Evolutionary conservation across 2,113 vertebrate genomes (phyloP), one percentile per base, ranked within the genome.

Genomic region (Neodon shergylaensis): DNA sequence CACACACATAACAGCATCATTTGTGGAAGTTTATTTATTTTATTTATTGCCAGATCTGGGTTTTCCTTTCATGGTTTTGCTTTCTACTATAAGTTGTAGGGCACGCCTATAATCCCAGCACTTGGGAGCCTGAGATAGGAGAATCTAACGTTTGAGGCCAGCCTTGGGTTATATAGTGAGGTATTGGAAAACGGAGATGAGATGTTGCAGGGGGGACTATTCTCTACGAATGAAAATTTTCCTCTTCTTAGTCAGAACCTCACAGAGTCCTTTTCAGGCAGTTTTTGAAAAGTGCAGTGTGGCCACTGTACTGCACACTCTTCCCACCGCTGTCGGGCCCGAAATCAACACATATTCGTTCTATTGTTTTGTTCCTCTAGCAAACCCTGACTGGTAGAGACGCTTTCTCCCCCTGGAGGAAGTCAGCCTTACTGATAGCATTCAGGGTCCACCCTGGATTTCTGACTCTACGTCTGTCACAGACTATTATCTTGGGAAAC

Each of bases 191-290:
- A 39, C 1, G 49, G 8, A 11, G 19, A 10, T 16, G 33, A 10
- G 21, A 33, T 33, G 28, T 33, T 7, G 44, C 1, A 17, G 31
- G 28, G 47, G 21, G 21, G 17, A 2, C 26, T 58, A 12, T 39
- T 54, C 68, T 47, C 13, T 5, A 0, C 70, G 39, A 84, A 70
- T 31, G 58, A 77, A 96, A 63, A 82, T 13, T 88, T 88, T 92
- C 73, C 77, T 92, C 83, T 39, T 85, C 90, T 90, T 88, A 70
- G 22, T 63, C 54, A 78, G 39, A 82, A 92, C 70, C 65, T 88
- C 47, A 36, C 39, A 79, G 54, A 79, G 36, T 16, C 66, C 24
- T 49, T 49, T 86, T 36, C 31, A 36, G 31, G 4, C 39, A 70
- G 2, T 13, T 72, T 94, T 78, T 83, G 19, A 21, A 63, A 63